phyloP scores from a whole-genome alignment of 2,797 vertebrate genomes.

The Liparis tanakae region DNA sequence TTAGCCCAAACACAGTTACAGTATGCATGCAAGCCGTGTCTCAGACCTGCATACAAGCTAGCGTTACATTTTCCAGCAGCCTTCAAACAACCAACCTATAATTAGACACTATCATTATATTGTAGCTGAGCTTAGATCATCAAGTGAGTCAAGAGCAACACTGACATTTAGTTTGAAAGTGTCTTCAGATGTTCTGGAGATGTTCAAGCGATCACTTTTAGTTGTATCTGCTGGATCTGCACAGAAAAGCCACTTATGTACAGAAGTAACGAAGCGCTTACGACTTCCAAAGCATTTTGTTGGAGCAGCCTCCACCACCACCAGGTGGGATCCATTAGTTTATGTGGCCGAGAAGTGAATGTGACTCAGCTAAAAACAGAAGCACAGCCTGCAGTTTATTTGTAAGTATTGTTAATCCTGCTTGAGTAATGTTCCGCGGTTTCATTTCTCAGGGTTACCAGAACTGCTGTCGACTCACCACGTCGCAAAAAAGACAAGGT shows the following conservation, averaged over 20 bases:
- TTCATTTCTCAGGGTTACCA: conserved; percentile 67
- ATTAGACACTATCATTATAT: conserved; percentile 76
- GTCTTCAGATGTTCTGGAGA: conserved; percentile 66
- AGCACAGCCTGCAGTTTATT: conserved; percentile 57
- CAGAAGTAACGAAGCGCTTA: background rate
- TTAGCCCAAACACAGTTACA: conserved; percentile 62
- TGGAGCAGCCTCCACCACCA: conserved; percentile 15
- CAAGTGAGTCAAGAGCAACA: conserved; percentile 59
- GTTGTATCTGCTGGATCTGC: background rate
- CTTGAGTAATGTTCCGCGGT: conserved; percentile 71
- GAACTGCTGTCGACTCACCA: conserved; percentile 58
- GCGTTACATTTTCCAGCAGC: conserved; percentile 74
- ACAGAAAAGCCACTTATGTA: background rate
- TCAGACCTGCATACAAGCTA: conserved; percentile 67
- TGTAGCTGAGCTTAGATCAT: conserved; percentile 69
- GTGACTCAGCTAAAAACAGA: conserved; percentile 72
- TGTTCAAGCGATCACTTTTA: background rate
- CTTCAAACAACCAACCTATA: conserved; percentile 70
- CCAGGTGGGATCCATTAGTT: conserved; percentile 69
- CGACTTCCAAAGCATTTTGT: conserved; percentile 1
- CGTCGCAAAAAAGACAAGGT: conserved; percentile 58
- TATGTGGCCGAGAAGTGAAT: conserved; percentile 33
- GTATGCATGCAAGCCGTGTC: conserved; percentile 47
- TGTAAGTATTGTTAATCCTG: conserved; percentile 60
- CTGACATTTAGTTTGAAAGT: conserved; percentile 57